These are phyloP conservation scores for Psittacula echo DNA, from an alignment of 2,797 vertebrate species.

Conservation along the genomic window DNA sequence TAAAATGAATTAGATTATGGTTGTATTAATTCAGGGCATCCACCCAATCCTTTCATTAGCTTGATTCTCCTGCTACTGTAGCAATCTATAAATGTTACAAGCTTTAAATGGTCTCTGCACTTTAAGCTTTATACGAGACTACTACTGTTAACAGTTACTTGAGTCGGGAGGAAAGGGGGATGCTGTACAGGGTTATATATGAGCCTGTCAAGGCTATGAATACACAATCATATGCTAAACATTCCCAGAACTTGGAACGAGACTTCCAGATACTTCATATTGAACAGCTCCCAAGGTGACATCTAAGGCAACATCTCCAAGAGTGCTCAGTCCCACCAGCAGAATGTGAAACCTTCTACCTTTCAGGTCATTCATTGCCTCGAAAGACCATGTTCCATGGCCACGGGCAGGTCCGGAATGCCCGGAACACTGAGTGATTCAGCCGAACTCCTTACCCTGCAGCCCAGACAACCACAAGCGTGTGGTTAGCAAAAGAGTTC, in stretches of 20 bases:
- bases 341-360: neutral
- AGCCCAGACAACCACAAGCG: conserved; percentile 50
- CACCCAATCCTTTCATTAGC: conserved; percentile 69
- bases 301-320: neutral
- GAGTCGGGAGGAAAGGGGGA: neutral
- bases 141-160: conserved; percentile 36
- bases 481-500: conserved; percentile 37
- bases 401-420: neutral
- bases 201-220: conserved; percentile 19
- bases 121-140: conserved; percentile 33
- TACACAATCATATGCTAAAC: neutral
- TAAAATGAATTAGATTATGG: conserved; percentile 64
- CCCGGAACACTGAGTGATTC: neutral
- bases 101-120: conserved; percentile 51
- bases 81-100: conserved; percentile 59
- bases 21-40: conserved; percentile 61
- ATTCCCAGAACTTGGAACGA: conserved; percentile 48
- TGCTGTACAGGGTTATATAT: conserved; percentile 11
- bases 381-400: neutral
- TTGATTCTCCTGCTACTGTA: conserved; percentile 50
- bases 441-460: neutral
- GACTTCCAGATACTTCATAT: neutral
- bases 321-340: neutral
- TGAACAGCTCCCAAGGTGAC: conserved; percentile 6
- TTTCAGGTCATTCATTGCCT: neutral